Percentiles rank a stretch among this genome's conserved stretches.
Evolutionary conservation across 2,888 invertebrate species (phyloP).

Genomic region (Electrophaes corylata): DNA sequence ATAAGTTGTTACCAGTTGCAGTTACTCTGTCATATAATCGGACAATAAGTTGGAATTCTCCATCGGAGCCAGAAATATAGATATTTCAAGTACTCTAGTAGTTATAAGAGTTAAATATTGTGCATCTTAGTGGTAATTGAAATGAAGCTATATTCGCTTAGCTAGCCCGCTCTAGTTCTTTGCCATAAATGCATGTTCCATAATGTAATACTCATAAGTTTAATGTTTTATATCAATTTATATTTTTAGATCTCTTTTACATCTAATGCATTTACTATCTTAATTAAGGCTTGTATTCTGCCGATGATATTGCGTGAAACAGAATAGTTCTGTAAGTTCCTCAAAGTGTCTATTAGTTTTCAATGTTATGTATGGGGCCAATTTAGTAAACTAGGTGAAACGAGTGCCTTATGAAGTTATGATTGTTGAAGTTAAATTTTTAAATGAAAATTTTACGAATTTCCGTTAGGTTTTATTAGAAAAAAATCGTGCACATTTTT

Average conservation of each 20-base stretch:
- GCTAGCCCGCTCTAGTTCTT: slow-evolving; percentile 81
- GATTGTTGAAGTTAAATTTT: slow-evolving; percentile 52
- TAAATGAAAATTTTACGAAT: slow-evolving; percentile 41
- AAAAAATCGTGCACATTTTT: slow-evolving; percentile 37
- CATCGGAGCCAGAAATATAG: slow-evolving; percentile 28
- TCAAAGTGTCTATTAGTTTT: slow-evolving; percentile 58
- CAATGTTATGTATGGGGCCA: slow-evolving; percentile 67
- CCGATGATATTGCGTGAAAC: slow-evolving; percentile 59
- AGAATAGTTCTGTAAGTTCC: slow-evolving; percentile 64
- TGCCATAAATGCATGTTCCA: slow-evolving; percentile 85
- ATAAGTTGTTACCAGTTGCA: slow-evolving; percentile 79
- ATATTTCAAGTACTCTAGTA: slow-evolving; percentile 19
- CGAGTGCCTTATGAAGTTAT: slow-evolving; percentile 73
- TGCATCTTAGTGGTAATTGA: slow-evolving; percentile 70
- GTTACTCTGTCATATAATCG: slow-evolving; percentile 68
- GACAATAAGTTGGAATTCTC: slow-evolving; percentile 47
- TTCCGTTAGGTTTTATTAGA: slow-evolving; percentile 36
- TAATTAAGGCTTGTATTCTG: slow-evolving; percentile 64
- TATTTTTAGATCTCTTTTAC: slow-evolving; percentile 83
- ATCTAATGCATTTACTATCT: slow-evolving; percentile 82
- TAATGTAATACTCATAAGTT: slow-evolving; percentile 84
- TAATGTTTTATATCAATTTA: slow-evolving; percentile 77
- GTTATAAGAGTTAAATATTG: slow-evolving; percentile 44
- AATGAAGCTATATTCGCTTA: slow-evolving; percentile 82
- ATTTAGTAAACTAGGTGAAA: slow-evolving; percentile 57